Percentiles rank a stretch among this genome's conserved stretches.
Conservation (phyloP, 2,113 vertebrate species). For the Picathartes gymnocephalus region DNA sequence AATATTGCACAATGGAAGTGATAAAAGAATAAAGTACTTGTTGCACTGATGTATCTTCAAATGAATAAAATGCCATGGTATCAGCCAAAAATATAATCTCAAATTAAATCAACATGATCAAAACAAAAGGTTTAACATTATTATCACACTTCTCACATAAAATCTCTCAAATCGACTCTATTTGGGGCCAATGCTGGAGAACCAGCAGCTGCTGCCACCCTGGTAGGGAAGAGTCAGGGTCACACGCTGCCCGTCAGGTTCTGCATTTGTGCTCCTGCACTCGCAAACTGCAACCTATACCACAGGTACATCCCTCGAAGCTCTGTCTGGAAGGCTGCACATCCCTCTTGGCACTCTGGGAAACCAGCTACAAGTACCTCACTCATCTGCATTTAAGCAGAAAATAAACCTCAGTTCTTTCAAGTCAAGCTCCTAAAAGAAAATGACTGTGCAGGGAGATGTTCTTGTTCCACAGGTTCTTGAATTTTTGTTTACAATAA, state of each 20-base stretch:
- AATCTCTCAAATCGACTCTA: not conserved
- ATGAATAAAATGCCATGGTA: not conserved
- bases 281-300: accelerated
- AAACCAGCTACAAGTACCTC: not conserved
- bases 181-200: not conserved
- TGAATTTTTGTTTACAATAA: not conserved
- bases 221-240: not conserved
- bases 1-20: not conserved
- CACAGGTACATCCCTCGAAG: accelerated
- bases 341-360: not conserved
- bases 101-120: not conserved
- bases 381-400: not conserved
- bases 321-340: not conserved
- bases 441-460: not conserved
- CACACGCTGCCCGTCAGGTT: not conserved
- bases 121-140: not conserved
- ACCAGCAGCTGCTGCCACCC: not conserved
- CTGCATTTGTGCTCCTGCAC: accelerated
- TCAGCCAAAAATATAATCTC: not conserved
- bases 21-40: not conserved
- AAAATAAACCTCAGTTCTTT: not conserved
- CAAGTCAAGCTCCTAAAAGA: not conserved
- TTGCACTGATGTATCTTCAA: not conserved
- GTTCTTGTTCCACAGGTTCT: not conserved
- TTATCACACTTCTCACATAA: not conserved